Evolutionary conservation across 37 sponge, comb jelly and placozoan genomes (phyloP).

Genomic region (Agelas oroides): DNA sequence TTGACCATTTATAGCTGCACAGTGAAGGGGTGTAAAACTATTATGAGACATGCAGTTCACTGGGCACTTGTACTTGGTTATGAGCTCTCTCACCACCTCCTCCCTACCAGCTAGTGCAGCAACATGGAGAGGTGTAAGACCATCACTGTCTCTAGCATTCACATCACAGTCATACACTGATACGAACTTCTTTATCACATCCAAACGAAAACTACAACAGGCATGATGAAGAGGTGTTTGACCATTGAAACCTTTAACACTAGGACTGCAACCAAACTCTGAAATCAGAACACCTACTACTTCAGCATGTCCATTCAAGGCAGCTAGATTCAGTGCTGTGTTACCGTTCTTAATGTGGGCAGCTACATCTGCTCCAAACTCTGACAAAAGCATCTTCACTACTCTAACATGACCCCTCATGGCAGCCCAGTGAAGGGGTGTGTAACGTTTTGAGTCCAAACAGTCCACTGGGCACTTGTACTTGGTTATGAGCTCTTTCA

Average conservation of each 20-base stretch:
- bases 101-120: not conserved
- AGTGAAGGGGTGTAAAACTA: not conserved
- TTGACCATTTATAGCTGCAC: not conserved
- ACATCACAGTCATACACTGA: conserved; percentile 5
- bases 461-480: not conserved
- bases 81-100: not conserved
- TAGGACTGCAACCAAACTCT: conserved; percentile 8
- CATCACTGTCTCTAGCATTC: not conserved
- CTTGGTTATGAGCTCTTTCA: not conserved
- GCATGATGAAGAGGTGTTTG: conserved; percentile 3
- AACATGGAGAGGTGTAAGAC: not conserved
- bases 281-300: not conserved
- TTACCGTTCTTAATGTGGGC: not conserved
- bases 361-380: conserved; percentile 6
- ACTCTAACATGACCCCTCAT: not conserved
- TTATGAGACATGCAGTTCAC: not conserved
- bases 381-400: not conserved
- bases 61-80: not conserved
- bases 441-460: not conserved
- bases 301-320: not conserved
- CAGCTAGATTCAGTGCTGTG: conserved; percentile 17
- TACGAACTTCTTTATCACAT: not conserved
- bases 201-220: not conserved
- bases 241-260: not conserved
- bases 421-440: conserved; percentile 8